These are phyloP conservation scores for Dendronephthya gigantea DNA, from an alignment of 64 coral and sea anemone species.

Conservation along the genomic window DNA sequence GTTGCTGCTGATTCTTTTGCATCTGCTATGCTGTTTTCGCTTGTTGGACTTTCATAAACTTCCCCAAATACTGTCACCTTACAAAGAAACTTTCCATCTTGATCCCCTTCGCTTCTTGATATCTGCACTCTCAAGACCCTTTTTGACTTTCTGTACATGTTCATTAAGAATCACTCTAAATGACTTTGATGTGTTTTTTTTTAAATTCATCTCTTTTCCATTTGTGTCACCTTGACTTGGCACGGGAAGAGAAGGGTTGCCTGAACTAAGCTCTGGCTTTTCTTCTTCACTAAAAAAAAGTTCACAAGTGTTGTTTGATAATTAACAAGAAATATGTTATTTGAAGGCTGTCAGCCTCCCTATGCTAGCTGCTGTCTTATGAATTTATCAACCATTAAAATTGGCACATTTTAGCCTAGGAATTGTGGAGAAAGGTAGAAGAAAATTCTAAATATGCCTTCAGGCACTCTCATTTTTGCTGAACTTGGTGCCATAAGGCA, in stretches of 20 bases:
- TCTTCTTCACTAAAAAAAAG: no score
- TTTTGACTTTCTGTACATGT: background rate
- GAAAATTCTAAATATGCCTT: no score
- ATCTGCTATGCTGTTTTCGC: background rate
- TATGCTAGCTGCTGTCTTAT: no score
- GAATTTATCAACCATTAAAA: no score
- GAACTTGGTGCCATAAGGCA: no score
- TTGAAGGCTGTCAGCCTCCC: no score
- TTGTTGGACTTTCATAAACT: background rate
- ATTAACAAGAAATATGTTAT: no score
- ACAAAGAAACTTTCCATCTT: background rate
- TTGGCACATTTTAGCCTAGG: no score
- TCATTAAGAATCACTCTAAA: background rate
- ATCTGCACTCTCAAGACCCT: background rate
- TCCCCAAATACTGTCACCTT: background rate
- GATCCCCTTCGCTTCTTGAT: background rate
- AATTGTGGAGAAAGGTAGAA: no score
- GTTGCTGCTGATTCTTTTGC: background rate
- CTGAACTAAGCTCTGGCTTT: background rate
- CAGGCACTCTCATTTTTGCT: no score
- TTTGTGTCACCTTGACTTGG: no score
- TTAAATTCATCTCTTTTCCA: background rate
- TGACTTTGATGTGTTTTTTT: background rate
- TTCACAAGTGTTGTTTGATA: background rate
- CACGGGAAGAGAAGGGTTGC: background rate